Conservation (phyloP, 2,888 invertebrate species). For the Prosapia bicincta region DNA sequence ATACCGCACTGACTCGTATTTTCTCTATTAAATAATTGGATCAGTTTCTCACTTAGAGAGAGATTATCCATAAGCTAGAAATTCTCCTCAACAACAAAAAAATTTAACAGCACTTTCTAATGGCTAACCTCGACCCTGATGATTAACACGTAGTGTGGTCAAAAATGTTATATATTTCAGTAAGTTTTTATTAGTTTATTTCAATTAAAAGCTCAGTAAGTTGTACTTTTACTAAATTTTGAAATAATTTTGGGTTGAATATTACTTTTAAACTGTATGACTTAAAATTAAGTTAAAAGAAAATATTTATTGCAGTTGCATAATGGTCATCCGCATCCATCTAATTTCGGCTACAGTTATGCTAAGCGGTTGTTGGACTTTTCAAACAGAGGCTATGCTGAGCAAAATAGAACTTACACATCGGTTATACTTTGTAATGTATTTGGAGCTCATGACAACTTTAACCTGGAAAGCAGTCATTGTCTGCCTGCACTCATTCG, state of each 20-base stretch:
- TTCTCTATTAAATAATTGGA: too few species aligned
- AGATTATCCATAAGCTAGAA: too few species aligned
- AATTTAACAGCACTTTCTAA: too few species aligned
- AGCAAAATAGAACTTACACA: slow-evolving; percentile 60
- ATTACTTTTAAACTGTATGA: background rate
- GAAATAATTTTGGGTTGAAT: slow-evolving; percentile 5
- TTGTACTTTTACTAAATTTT: background rate
- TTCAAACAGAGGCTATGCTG: slow-evolving; percentile 61
- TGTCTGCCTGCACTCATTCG: slow-evolving; percentile 93
- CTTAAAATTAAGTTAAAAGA: slow-evolving; percentile 23
- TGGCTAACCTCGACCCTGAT: too few species aligned
- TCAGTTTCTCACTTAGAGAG: too few species aligned
- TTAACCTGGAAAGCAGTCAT: slow-evolving; percentile 76
- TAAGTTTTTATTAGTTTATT: too few species aligned
- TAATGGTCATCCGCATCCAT: slow-evolving; percentile 93
- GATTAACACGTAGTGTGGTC: too few species aligned
- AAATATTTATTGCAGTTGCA: slow-evolving; percentile 71
- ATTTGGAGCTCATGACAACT: slow-evolving; percentile 97
- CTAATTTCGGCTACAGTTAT: slow-evolving; percentile 97
- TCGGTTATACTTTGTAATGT: slow-evolving; percentile 98
- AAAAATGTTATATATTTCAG: too few species aligned
- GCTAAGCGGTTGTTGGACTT: slow-evolving; percentile 97
- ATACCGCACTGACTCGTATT: too few species aligned
- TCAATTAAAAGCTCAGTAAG: too few species aligned
- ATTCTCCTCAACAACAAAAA: too few species aligned